Percentiles rank a stretch among this genome's conserved stretches.
phyloP scores from a whole-genome alignment of 2,888 invertebrate genomes.

The Cerceris ruficornis region DNA sequence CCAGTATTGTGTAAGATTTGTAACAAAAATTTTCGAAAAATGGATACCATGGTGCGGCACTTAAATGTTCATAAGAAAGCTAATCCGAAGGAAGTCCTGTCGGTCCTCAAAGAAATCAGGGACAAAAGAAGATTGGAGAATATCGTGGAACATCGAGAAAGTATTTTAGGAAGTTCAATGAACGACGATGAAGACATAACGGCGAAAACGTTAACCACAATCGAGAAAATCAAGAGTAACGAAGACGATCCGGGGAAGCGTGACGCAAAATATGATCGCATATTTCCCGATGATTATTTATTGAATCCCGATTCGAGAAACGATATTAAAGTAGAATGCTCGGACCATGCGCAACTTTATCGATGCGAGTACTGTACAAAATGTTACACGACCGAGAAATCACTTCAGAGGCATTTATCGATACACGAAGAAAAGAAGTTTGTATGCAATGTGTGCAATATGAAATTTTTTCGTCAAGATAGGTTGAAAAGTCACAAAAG shows the following conservation, averaged over 20 bases:
- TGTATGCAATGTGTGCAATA: slow-evolving; percentile 69
- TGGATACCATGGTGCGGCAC: slow-evolving; percentile 75
- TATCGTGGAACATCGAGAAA: slow-evolving; percentile 16
- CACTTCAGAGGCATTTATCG: slow-evolving; percentile 61
- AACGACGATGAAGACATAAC: slow-evolving; percentile 10
- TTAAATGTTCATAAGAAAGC: slow-evolving; percentile 73
- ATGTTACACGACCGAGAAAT: slow-evolving; percentile 54
- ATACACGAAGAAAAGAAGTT: slow-evolving; percentile 65
- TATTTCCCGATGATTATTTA: slow-evolving; percentile 18
- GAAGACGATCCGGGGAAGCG: slow-evolving; percentile 24
- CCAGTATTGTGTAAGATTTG: slow-evolving; percentile 72
- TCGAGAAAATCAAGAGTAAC: neutral
- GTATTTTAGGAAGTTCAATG: neutral
- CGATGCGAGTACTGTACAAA: slow-evolving; percentile 63
- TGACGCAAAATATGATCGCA: slow-evolving; percentile 14
- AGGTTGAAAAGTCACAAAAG: slow-evolving; percentile 67
- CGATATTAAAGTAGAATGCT: slow-evolving; percentile 34
- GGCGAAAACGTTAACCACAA: slow-evolving; percentile 1
- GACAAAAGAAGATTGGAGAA: slow-evolving; percentile 68
- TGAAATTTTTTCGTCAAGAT: slow-evolving; percentile 70
- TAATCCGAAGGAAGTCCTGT: slow-evolving; percentile 73
- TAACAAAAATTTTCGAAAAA: slow-evolving; percentile 73
- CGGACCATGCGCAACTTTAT: slow-evolving; percentile 17
- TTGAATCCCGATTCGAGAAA: slow-evolving; percentile 39
- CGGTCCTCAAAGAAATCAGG: slow-evolving; percentile 73